Percentiles rank a stretch among this genome's conserved stretches.
These are phyloP conservation scores for Lerista edwardsae DNA, from an alignment of 2,797 vertebrate species.

Conservation along the genomic window DNA sequence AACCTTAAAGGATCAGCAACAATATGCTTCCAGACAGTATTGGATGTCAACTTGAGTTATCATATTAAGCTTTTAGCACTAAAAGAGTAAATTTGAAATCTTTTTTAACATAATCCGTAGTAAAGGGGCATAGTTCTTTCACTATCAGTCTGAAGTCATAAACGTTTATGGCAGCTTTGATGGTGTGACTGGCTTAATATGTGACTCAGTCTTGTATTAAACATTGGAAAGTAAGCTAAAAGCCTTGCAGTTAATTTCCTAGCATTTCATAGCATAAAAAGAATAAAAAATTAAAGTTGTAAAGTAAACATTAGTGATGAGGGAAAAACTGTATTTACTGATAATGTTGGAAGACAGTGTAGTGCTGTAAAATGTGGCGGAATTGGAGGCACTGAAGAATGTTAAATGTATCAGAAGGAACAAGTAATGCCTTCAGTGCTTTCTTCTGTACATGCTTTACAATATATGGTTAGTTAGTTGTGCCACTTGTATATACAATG, in stretches of 20 bases:
- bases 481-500: conserved; percentile 54
- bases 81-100: neutral
- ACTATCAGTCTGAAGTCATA: neutral
- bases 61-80: conserved; percentile 43
- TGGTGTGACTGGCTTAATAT: neutral
- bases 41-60: conserved; percentile 64
- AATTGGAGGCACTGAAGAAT: conserved; percentile 19
- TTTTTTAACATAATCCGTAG: conserved; percentile 3
- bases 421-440: conserved; percentile 44
- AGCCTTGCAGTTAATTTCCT: neutral
- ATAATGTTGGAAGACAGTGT: neutral
- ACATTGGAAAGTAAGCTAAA: neutral
- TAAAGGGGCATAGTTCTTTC: neutral
- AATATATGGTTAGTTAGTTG: conserved; percentile 43
- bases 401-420: conserved; percentile 30
- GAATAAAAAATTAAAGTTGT: neutral
- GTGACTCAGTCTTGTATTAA: neutral
- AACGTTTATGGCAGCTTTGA: neutral
- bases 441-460: conserved; percentile 40
- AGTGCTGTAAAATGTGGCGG: conserved; percentile 19
- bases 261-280: neutral
- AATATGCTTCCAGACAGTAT: conserved; percentile 70
- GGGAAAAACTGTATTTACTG: conserved; percentile 9
- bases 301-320: conserved; percentile 34
- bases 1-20: conserved; percentile 75